Conservation (phyloP, 2,888 invertebrate species). For the Epicampocera succincta region DNA sequence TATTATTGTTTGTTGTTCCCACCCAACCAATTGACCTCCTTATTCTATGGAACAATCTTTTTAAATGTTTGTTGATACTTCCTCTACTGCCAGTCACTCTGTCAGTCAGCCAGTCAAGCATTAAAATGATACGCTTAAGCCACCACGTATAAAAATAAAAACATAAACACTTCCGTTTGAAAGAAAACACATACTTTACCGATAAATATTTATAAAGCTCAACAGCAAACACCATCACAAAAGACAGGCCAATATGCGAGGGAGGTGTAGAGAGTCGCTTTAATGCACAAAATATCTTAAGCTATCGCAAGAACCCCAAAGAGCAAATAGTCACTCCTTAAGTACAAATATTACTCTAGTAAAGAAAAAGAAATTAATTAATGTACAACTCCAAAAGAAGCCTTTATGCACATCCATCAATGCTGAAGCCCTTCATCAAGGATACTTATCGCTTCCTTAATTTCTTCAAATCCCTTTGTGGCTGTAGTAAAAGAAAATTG, state of each 20-base stretch:
- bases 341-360: too few relatives aligned
- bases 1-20: not conserved
- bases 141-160: not conserved
- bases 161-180: not conserved
- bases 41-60: not conserved
- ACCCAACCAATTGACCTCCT: conserved; percentile 7
- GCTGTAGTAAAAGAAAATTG: conserved; percentile 12
- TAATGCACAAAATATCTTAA: not conserved
- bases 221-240: not conserved
- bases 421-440: not conserved
- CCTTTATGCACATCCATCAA: too few relatives aligned
- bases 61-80: not conserved
- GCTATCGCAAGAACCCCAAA: not conserved
- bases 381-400: too few relatives aligned
- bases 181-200: not conserved
- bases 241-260: not conserved
- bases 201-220: not conserved
- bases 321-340: too few relatives aligned
- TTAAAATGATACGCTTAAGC: conserved; percentile 4
- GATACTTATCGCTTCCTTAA: conserved; percentile 22
- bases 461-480: conserved; percentile 31
- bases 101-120: too few relatives aligned
- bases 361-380: too few relatives aligned
- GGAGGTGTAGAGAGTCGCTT: too few relatives aligned
- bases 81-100: not conserved